Conservation (phyloP, 2,888 invertebrate genomes). For the Lasioglossum figueresi region DNA sequence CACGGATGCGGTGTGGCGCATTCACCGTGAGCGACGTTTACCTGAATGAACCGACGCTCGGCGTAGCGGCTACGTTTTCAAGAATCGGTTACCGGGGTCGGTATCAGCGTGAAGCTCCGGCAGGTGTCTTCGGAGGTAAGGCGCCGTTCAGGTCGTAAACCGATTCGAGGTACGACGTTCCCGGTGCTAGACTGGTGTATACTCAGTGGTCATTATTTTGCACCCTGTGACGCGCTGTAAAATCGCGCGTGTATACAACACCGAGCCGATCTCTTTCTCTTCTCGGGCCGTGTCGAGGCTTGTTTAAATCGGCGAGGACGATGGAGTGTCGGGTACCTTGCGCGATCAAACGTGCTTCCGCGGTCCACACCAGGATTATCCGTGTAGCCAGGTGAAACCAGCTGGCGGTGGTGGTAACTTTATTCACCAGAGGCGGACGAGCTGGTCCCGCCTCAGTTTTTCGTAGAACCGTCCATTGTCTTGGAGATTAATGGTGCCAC, state of each 20-base stretch:
- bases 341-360: conserved; percentile 67
- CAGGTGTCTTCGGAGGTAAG: conserved; percentile 61
- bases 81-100: conserved; percentile 19
- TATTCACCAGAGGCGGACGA: conserved; percentile 53
- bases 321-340: not conserved
- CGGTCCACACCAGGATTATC: conserved; percentile 70
- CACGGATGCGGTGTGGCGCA: not conserved
- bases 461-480: conserved; percentile 74
- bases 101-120: conserved; percentile 4
- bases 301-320: not conserved
- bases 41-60: conserved; percentile 44
- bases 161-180: conserved; percentile 48
- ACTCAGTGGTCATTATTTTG: conserved; percentile 40
- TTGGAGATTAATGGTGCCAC: conserved; percentile 74
- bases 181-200: conserved; percentile 1
- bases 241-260: not conserved
- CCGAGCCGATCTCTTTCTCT: not conserved
- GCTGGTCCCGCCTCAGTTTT: conserved; percentile 54
- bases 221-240: conserved; percentile 34
- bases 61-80: conserved; percentile 19
- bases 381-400: conserved; percentile 51
- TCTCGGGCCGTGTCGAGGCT: not conserved
- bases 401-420: conserved; percentile 50
- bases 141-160: conserved; percentile 66
- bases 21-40: conserved; percentile 22